Evolutionary conservation across 2,113 vertebrate species (phyloP), one percentile per base, ranked within the genome.

Genomic region (Etheostoma cragini): DNA sequence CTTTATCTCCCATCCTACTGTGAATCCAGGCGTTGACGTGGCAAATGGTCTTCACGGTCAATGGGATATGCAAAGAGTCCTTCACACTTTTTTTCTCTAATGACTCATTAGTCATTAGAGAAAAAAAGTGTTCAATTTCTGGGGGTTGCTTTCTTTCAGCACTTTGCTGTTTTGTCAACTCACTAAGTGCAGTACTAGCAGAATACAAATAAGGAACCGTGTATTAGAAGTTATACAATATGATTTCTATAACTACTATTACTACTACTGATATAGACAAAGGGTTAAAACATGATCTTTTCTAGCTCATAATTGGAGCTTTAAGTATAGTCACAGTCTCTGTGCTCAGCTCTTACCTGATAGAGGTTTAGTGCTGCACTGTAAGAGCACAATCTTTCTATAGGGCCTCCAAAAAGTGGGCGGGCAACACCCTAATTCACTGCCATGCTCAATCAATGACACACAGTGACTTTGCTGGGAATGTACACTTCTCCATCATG

Each of bases 391-490:
- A 8, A 7, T 80, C 46, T 69, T 30, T 85, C 42, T 60, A 61
- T 65, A 50, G 21, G 54, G 50, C 60, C 68, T 53, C 79, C 49
- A 26, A 73, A 26, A 73, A 35, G 56, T 53, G 65, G 64, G 81
- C 69, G 85, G 81, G 84, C 85, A 85, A 74, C 45, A 80, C 78
- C 69, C 64, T 89, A 76, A 91, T 91, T 85, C 77, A 81, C 84
- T 81, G 78, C 85, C 85, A 80, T 12, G 71, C 84, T 91, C 88
- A 85, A 87, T 93, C 90, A 92, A 79, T 89, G 83, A 83, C 85
- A 84, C 57, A 58, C 50, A 79, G 69, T 76, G 76, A 79, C 84
- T 85, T 68, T 86, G 79, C 83, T 84, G 77, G 76, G 71, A 57
- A 56, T 72, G 87, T 85, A 89, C 80, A 60, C 81, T 67, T 81